Percentiles rank a stretch among this genome's conserved stretches.
Conservation (phyloP, 2,113 vertebrate genomes). For the Chaenogobius annularis region DNA sequence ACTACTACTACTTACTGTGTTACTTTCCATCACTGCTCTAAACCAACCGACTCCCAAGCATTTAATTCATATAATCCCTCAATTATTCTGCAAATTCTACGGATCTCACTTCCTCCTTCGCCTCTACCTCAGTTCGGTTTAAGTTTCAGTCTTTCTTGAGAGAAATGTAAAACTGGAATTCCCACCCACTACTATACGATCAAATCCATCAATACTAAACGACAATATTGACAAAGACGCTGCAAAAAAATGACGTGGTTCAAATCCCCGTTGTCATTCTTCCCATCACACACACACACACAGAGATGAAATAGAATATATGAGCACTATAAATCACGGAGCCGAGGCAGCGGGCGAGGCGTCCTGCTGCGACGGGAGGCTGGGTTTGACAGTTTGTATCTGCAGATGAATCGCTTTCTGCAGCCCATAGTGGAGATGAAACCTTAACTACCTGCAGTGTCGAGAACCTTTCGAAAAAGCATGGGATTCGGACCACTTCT, state of each 20-base stretch:
- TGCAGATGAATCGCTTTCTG: conserved; percentile 49
- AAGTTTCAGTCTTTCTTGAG: not conserved
- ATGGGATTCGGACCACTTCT: not conserved
- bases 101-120: no score
- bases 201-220: not conserved
- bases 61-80: no score
- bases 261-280: not conserved
- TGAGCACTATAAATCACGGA: conserved; percentile 29
- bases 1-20: no score
- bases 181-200: not conserved
- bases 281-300: conserved; percentile 10
- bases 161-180: not conserved
- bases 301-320: conserved; percentile 11
- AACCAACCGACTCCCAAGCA: not conserved
- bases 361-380: conserved; percentile 41
- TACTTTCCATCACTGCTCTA: not conserved
- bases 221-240: not conserved
- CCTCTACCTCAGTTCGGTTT: not conserved
- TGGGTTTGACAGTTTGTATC: conserved; percentile 45
- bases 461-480: conserved; percentile 1
- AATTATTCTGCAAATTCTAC: no score
- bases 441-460: conserved; percentile 1
- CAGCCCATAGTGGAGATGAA: conserved; percentile 23
- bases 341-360: conserved; percentile 20
- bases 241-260: not conserved